phyloP scores from a whole-genome alignment of 2,888 invertebrate species.

The Masnerella sp. region DNA sequence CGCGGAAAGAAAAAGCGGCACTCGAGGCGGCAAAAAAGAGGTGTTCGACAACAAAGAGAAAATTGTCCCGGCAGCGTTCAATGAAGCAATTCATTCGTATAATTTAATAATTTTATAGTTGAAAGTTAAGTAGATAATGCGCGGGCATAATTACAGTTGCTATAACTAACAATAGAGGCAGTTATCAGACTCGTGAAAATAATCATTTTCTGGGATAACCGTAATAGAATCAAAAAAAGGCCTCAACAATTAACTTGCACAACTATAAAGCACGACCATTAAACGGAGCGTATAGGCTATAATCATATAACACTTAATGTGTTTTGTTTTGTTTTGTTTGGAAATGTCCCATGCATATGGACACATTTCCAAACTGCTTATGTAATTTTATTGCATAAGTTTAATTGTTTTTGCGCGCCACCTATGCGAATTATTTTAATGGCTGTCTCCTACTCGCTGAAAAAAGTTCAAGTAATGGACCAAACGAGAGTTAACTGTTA shows the following conservation, averaged over 20 bases:
- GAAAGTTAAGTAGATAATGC: slow-evolving; percentile 35
- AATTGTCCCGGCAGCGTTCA: slow-evolving; percentile 19
- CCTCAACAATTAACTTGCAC: slow-evolving; percentile 30
- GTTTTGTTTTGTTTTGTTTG: slow-evolving; percentile 14
- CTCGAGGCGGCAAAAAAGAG: neutral
- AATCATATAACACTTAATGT: slow-evolving; percentile 30
- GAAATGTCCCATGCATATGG: slow-evolving; percentile 10
- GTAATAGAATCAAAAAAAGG: slow-evolving; percentile 17
- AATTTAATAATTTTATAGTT: slow-evolving; percentile 35
- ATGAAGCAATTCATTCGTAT: slow-evolving; percentile 39
- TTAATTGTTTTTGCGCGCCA: neutral
- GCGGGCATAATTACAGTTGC: slow-evolving; percentile 17
- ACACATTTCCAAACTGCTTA: slow-evolving; percentile 21
- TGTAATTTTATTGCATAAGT: slow-evolving; percentile 21
- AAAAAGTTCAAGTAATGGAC: no score
- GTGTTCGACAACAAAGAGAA: slow-evolving; percentile 12
- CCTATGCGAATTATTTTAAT: no score
- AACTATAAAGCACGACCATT: slow-evolving; percentile 23
- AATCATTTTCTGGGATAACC: slow-evolving; percentile 14
- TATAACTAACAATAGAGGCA: slow-evolving; percentile 23
- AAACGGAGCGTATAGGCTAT: slow-evolving; percentile 6
- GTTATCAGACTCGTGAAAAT: slow-evolving; percentile 34
- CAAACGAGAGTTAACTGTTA: no score
- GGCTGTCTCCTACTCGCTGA: no score
- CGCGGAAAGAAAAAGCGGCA: slow-evolving; percentile 2